phyloP scores from a whole-genome alignment of 2,113 vertebrate species.

The Dasypus novemcinctus region DNA sequence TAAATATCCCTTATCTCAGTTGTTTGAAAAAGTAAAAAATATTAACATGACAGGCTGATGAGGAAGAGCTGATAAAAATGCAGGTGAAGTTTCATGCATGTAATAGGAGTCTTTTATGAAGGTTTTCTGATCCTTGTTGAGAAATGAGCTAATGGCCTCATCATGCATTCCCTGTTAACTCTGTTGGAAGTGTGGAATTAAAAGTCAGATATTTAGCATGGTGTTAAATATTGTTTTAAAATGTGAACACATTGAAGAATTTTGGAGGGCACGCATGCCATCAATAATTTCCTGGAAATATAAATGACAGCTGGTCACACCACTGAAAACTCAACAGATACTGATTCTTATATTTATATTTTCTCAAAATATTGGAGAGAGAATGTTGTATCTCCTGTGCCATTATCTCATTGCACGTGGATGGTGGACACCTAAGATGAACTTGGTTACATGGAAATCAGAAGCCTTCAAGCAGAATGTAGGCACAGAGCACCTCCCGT shows the following conservation, averaged over 20 bases:
- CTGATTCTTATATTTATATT: not conserved
- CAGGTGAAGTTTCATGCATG: not conserved
- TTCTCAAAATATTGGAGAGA: not conserved
- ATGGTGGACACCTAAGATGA: not conserved
- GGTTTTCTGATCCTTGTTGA: not conserved
- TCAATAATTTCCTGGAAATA: not conserved
- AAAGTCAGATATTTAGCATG: not conserved
- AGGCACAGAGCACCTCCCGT: rapidly evolving
- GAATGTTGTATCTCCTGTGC: too few species aligned
- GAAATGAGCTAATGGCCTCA: not conserved
- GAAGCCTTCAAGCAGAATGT: not conserved
- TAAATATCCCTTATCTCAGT: not conserved
- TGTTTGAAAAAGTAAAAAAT: not conserved
- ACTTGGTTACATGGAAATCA: too few species aligned
- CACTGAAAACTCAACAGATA: not conserved
- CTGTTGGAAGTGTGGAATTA: not conserved
- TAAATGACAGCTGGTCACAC: not conserved
- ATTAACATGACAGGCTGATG: too few species aligned
- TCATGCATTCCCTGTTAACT: not conserved
- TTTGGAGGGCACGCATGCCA: not conserved
- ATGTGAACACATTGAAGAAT: not conserved
- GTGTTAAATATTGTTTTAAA: not conserved
- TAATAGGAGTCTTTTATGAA: not conserved
- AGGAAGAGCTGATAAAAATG: not conserved
- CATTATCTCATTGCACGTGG: not conserved